A percentile compares a stretch with the other conserved stretches of the same genome.
Evolutionary conservation across 2,113 vertebrate species (phyloP).

Genomic region (Chrysemys picta): DNA sequence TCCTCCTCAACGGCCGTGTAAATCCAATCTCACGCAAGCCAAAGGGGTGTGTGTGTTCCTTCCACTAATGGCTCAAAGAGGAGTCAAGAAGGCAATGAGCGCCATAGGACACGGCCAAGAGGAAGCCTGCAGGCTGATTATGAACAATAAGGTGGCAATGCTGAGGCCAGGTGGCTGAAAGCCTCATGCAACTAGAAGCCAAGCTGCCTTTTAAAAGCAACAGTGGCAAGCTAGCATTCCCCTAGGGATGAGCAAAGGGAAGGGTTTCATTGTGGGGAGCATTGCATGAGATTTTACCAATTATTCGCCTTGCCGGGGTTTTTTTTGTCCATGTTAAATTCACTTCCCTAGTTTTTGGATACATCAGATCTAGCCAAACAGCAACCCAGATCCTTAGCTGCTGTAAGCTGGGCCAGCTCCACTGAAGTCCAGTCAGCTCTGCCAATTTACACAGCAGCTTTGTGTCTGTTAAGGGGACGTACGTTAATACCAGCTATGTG

Average conservation of each 20-base stretch:
- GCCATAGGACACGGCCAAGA: background rate
- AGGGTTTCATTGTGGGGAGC: background rate
- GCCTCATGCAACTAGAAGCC: background rate
- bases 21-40: conserved; percentile 14
- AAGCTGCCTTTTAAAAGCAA: conserved; percentile 7
- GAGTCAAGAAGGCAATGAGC: background rate
- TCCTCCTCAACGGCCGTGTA: conserved; percentile 55
- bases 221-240: background rate
- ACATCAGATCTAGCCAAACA: background rate
- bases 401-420: background rate
- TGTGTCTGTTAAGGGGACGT: background rate
- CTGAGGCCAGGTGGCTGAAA: background rate
- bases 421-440: background rate
- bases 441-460: conserved; percentile 33
- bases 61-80: background rate
- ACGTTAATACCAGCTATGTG: conserved; percentile 16
- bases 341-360: background rate
- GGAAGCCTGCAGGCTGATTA: background rate
- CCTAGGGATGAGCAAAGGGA: background rate
- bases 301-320: background rate
- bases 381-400: background rate
- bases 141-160: background rate
- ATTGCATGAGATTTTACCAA: background rate
- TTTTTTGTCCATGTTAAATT: conserved; percentile 6
- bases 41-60: conserved; percentile 35